Base-by-base conservation (phyloP, 53 echinoderm and acorn worm genomes). In the Echinometra lucunter region DNA sequence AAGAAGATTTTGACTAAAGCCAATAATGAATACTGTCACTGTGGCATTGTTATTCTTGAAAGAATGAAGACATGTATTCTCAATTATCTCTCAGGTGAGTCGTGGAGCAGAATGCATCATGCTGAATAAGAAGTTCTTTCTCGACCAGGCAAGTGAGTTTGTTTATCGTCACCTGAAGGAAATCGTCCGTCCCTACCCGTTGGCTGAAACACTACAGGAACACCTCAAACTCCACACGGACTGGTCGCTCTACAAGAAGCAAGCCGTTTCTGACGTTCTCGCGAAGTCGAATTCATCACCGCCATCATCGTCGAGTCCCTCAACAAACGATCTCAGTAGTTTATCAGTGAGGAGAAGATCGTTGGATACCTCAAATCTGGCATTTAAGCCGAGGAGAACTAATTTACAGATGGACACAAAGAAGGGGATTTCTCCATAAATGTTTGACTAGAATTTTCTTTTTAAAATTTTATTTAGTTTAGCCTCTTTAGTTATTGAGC, bases 81-180 rank as follows among this genome's bases (percentile, higher is more conserved):
- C 53, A n/a, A 85, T 49, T n/a, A n/a, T 49, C 37, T 74, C n/a
- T 85, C 1, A 96, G 96, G 91, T 97, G 23, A 97, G 97, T 70
- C 94, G 96, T 1, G 97, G 97, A 1, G 91, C 95, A 21, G 97
- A 97, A 66, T 96, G 96, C 53, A 94, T 96, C 58, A 95, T 97
- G 94, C 92, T 97, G 8, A 95, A 96, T 34, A 97, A 97, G 70
- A 49, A 74, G 60, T 97, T 97, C 93, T 97, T 94, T 89, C 70
- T 96, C 45, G 93, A 97, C 44, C 57, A 96, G 58, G 94, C 95
- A 74, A 94, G 32, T 66, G 92, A 92, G 37, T 94, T 72, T 34
- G 95, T 95, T 44, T 87, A 69, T 45, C 94, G 92, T 74, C 94
- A 95, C 45, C 95, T 96, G 23, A 95, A 96, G 78, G 94, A 95